Conservation (phyloP, 2,888 invertebrate genomes). For the Ypsolopha scabrella region DNA sequence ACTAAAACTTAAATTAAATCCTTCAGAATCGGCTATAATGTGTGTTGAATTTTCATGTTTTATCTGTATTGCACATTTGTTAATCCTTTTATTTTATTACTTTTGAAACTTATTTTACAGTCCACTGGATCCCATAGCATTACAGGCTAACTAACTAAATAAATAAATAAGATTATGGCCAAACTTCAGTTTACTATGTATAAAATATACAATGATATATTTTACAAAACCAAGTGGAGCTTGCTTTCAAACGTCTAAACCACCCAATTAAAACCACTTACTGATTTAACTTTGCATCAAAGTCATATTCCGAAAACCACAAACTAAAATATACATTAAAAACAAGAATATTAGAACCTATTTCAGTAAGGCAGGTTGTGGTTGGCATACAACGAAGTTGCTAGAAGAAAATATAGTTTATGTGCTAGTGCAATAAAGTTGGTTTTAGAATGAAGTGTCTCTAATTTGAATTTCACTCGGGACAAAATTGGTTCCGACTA, state of each 20-base stretch:
- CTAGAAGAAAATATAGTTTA: background rate
- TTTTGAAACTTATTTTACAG: no score
- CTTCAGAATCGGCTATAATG: no score
- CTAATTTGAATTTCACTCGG: constrained; percentile 1
- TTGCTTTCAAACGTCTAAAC: constrained; percentile 24
- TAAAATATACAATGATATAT: no score
- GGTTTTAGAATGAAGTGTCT: background rate
- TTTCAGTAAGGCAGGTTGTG: background rate
- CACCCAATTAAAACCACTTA: constrained; percentile 17
- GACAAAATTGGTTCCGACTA: constrained; percentile 1
- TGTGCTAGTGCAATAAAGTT: background rate
- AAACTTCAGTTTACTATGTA: no score
- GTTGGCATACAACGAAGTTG: background rate
- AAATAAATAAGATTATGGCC: no score
- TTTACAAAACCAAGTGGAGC: background rate
- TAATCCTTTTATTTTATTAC: no score
- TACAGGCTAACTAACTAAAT: no score
- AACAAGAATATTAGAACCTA: background rate
- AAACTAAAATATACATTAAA: background rate
- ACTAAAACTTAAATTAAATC: no score
- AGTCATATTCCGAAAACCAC: constrained; percentile 12
- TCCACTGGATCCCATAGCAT: no score
- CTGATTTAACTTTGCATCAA: constrained; percentile 19
- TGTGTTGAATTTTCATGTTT: no score
- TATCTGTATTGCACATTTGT: no score